phyloP scores from a whole-genome alignment of 2,113 vertebrate genomes.

The Columbina picui region DNA sequence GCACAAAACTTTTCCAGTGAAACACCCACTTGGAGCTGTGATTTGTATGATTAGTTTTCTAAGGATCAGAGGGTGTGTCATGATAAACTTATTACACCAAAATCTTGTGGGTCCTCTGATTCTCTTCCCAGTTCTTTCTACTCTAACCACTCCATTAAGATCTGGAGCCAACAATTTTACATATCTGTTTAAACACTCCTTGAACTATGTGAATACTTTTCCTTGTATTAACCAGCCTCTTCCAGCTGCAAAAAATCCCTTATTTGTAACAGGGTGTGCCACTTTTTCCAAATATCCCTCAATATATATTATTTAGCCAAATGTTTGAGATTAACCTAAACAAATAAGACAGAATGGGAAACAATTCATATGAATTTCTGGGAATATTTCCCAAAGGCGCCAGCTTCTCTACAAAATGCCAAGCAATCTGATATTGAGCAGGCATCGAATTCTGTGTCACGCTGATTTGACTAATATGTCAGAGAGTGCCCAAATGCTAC shows the following conservation, averaged over 20 bases:
- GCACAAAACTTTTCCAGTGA: neutral
- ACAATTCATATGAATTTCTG: neutral
- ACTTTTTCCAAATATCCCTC: neutral
- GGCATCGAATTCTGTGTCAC: neutral
- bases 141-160: neutral
- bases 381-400: neutral
- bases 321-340: neutral
- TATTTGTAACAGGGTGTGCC: neutral
- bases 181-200: neutral
- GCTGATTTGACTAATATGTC: neutral
- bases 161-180: neutral
- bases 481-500: neutral
- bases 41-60: neutral
- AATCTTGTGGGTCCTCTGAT: constrained; percentile 2
- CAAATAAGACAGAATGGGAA: neutral
- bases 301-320: neutral
- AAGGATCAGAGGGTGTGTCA: constrained; percentile 50
- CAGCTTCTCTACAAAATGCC: neutral
- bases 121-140: constrained; percentile 14
- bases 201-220: neutral
- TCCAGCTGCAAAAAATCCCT: neutral
- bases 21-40: neutral
- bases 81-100: neutral
- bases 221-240: neutral
- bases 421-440: neutral